Evolutionary conservation across 1,140 invertebrate species (phyloP).

Genomic region (Riptortus pedestris): DNA sequence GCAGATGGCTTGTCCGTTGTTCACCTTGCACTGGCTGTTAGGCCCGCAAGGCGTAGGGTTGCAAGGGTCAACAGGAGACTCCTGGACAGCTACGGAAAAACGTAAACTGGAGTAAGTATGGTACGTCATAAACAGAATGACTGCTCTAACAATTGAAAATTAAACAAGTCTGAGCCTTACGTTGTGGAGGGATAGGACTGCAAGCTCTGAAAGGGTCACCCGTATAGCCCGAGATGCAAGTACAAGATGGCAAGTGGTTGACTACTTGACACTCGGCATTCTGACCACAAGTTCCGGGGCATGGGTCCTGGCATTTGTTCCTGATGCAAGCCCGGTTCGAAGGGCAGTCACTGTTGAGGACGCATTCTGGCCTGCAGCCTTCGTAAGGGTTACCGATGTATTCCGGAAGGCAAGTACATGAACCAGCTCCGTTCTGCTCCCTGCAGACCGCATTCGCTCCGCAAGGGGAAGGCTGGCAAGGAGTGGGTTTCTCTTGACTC

Average conservation of each 20-base stretch:
- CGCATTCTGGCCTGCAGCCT: slow-evolving; percentile 65
- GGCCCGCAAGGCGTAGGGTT: slow-evolving; percentile 52
- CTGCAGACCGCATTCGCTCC: slow-evolving; percentile 41
- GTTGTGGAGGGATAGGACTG: slow-evolving; percentile 39
- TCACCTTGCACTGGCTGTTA: slow-evolving; percentile 47
- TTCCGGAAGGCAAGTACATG: slow-evolving; percentile 52
- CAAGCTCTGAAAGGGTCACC: slow-evolving; percentile 43
- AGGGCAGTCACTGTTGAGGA: slow-evolving; percentile 55
- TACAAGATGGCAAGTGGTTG: slow-evolving; percentile 58
- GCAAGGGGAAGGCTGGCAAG: slow-evolving; percentile 44
- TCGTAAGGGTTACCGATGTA: slow-evolving; percentile 57
- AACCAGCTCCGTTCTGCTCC: slow-evolving; percentile 30
- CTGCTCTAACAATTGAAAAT: background rate
- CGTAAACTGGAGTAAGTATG: background rate
- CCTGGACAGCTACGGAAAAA: slow-evolving; percentile 20
- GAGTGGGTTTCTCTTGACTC: slow-evolving; percentile 34
- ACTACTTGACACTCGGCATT: slow-evolving; percentile 56
- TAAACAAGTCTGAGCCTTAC: slow-evolving; percentile 13
- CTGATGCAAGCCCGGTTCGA: slow-evolving; percentile 53
- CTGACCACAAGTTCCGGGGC: slow-evolving; percentile 52
- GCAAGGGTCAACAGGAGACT: slow-evolving; percentile 43
- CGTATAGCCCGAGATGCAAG: slow-evolving; percentile 46
- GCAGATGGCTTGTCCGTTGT: slow-evolving; percentile 47
- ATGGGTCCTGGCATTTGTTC: slow-evolving; percentile 60
- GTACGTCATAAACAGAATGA: background rate